Evolutionary conservation across 1,140 invertebrate genomes (phyloP).

Genomic region (Pinna nobilis): DNA sequence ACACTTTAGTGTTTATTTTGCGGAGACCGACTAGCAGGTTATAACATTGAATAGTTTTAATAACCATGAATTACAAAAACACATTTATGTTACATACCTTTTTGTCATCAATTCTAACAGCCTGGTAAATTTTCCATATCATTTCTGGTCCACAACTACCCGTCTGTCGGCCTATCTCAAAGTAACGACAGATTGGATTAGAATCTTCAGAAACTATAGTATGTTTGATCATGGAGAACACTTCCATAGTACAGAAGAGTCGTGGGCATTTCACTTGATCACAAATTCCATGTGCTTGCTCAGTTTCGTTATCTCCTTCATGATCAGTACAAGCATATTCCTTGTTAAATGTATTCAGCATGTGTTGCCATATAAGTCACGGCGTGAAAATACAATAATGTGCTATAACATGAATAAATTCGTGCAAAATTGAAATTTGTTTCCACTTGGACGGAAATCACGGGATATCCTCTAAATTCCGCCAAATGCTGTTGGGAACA

Average conservation of each 20-base stretch:
- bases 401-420: neutral
- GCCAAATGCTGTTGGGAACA: neutral
- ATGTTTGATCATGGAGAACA: slow-evolving; percentile 76
- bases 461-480: neutral
- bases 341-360: slow-evolving; percentile 3
- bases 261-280: slow-evolving; percentile 31
- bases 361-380: slow-evolving; percentile 7
- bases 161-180: slow-evolving; percentile 90
- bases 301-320: slow-evolving; percentile 2
- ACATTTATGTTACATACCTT: too few species aligned
- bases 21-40: too few species aligned
- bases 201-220: slow-evolving; percentile 78
- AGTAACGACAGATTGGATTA: slow-evolving; percentile 92
- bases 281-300: slow-evolving; percentile 2
- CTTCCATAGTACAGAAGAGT: slow-evolving; percentile 65
- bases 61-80: too few species aligned
- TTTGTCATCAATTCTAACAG: slow-evolving; percentile 89
- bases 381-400: neutral
- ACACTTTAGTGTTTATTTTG: too few species aligned
- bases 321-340: neutral
- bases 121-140: slow-evolving; percentile 95
- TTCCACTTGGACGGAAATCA: neutral
- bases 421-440: slow-evolving; percentile 3
- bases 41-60: too few species aligned
- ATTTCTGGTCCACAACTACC: slow-evolving; percentile 93